Evolutionary conservation across 2,113 vertebrate genomes (phyloP).

Genomic region (Laterallus jamaicensis): DNA sequence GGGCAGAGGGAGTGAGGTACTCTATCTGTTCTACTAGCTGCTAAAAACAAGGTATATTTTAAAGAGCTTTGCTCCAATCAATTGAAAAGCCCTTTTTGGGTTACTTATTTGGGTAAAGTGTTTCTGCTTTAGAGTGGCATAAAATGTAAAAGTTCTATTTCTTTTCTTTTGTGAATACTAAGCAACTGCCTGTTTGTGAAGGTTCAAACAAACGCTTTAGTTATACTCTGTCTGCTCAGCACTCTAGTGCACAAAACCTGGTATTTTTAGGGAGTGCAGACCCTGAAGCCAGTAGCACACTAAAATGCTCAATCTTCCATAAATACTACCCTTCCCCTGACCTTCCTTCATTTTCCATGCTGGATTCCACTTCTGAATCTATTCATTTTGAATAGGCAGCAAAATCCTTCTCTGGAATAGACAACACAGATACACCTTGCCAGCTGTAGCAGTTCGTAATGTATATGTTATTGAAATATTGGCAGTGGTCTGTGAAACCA

Average conservation of each 20-base stretch:
- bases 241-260: background rate
- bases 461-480: constrained; percentile 51
- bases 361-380: constrained; percentile 69
- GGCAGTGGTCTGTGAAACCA: constrained; percentile 43
- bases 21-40: fast-evolving
- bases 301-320: constrained; percentile 58
- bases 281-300: constrained; percentile 58
- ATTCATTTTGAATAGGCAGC: constrained; percentile 67
- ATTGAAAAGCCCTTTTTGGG: background rate
- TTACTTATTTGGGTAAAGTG: background rate
- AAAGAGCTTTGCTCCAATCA: background rate
- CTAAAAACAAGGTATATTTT: background rate
- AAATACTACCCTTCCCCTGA: constrained; percentile 69
- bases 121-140: background rate
- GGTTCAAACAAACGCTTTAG: constrained; percentile 1
- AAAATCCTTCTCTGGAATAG: constrained; percentile 62
- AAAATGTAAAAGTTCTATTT: background rate
- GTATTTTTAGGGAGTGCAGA: constrained; percentile 33
- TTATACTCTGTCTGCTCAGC: constrained; percentile 21
- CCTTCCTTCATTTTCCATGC: constrained; percentile 73
- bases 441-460: constrained; percentile 72
- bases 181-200: background rate
- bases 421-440: constrained; percentile 50
- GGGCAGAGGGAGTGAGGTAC: background rate
- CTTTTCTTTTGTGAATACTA: background rate